Conservation (phyloP, 2,113 vertebrate genomes). For the Malaclemys terrapin region DNA sequence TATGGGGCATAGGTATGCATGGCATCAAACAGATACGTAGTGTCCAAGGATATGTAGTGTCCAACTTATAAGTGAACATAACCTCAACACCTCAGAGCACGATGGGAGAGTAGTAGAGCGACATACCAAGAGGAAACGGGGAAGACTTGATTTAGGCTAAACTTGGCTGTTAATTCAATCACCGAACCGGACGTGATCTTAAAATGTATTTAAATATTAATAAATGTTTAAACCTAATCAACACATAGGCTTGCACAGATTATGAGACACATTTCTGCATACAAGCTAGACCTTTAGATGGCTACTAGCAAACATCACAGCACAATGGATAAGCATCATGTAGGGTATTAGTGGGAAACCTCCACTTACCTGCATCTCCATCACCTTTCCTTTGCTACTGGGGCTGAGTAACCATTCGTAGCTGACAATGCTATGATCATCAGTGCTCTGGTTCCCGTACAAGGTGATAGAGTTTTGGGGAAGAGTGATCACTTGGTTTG, state of each 20-base stretch:
- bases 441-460: constrained; percentile 93
- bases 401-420: constrained; percentile 98
- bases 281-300: constrained; percentile 5
- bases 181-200: neutral
- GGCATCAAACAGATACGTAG: neutral
- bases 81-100: neutral
- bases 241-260: neutral
- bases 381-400: constrained; percentile 95
- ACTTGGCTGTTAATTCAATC: neutral
- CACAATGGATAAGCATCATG: neutral
- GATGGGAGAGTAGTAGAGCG: neutral
- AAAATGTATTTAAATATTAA: fast-evolving
- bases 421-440: constrained; percentile 93
- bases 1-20: neutral
- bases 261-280: neutral
- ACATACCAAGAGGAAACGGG: neutral
- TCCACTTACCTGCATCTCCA: constrained; percentile 96
- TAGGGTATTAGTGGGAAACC: neutral
- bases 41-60: neutral
- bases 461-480: constrained; percentile 94
- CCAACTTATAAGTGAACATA: neutral
- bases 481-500: constrained; percentile 96
- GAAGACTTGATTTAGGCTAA: neutral
- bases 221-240: neutral
- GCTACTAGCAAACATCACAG: constrained; percentile 2